Base-by-base conservation (phyloP, 2,797 vertebrate genomes). In the Mergus octosetaceus region DNA sequence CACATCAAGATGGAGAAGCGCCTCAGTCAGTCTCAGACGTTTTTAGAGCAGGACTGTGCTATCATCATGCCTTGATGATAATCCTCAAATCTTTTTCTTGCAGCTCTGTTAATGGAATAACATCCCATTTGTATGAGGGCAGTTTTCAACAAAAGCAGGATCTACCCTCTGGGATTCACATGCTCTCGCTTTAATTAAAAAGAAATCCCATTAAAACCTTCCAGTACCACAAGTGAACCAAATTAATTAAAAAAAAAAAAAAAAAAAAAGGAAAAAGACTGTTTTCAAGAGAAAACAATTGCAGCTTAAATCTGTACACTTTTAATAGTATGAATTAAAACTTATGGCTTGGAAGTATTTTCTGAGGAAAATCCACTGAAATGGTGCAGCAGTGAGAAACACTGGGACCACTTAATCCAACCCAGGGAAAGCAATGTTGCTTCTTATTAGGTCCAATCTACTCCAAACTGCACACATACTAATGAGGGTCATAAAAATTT, bases 181-280 rank as follows among this genome's bases (percentile, higher is more conserved):
- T 51, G 64, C 56, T 93, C 89, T 93, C 2, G 0, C 57, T 95
- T 94, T 96, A 93, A 95, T 94, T 94, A 96, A 93, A 94, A 95
- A 82, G 66, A 94, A 96, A 94, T 93, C 76, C 68, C 71, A 93
- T 90, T 91, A 96, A 94, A 94, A 88, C 49, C 60, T 92, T 43
- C 77, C 45, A 79, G 4, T 51, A 68, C 60, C 93, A 94, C 51
- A 88, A 94, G 64, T 76, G 70, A 93, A 93, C 79, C 34, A 64
- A 95, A 89, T 86, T 93, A 92, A 96, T 89, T 64, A 0, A 4
- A 24, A 86, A 49, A 49, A 22, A 45, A 73, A 8, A 28, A 80
- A 45, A 49, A 69, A 65, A 24, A 56, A 6, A 4, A 30, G 30
- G 85, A 69, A 30, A n/a, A n/a, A 87, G 85, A 80, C 54, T 62